Conservation (phyloP, 2,113 vertebrate genomes). For the Perognathus longimembris region DNA sequence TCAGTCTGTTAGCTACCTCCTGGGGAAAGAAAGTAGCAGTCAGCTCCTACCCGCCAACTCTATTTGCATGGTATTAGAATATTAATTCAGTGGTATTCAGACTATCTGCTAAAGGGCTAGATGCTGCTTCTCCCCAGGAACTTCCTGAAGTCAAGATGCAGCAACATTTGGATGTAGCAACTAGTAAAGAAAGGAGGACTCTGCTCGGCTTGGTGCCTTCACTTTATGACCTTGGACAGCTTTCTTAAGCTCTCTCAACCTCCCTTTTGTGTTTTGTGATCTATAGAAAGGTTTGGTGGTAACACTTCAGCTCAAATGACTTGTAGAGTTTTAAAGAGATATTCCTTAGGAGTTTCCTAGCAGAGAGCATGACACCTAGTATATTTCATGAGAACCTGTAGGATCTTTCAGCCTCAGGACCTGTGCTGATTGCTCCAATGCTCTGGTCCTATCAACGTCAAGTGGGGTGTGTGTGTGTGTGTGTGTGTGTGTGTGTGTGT, state of each 20-base stretch:
- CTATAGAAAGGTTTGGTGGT: neutral
- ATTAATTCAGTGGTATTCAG: neutral
- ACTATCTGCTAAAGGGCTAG: neutral
- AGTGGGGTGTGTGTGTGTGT: too few relatives aligned
- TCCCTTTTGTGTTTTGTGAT: neutral
- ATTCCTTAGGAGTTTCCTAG: neutral
- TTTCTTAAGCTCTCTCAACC: neutral
- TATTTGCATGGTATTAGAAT: neutral
- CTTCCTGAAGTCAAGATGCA: neutral
- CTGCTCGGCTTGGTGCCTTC: neutral
- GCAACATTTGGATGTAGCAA: neutral
- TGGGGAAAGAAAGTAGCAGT: neutral
- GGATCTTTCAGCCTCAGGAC: neutral
- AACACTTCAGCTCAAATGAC: neutral
- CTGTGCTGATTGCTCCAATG: neutral
- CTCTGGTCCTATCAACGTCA: neutral
- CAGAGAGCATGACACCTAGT: too few relatives aligned
- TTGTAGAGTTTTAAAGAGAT: neutral
- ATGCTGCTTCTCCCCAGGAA: neutral
- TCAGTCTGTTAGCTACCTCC: neutral
- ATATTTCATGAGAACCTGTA: neutral
- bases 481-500: too few relatives aligned
- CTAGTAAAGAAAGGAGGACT: neutral
- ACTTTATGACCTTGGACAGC: rapidly evolving
- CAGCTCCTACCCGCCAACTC: neutral